A percentile compares a stretch with the other conserved stretches of the same genome.
Evolutionary conservation across 1,140 invertebrate species (phyloP).

Genomic region (Palaemon carinicauda): DNA sequence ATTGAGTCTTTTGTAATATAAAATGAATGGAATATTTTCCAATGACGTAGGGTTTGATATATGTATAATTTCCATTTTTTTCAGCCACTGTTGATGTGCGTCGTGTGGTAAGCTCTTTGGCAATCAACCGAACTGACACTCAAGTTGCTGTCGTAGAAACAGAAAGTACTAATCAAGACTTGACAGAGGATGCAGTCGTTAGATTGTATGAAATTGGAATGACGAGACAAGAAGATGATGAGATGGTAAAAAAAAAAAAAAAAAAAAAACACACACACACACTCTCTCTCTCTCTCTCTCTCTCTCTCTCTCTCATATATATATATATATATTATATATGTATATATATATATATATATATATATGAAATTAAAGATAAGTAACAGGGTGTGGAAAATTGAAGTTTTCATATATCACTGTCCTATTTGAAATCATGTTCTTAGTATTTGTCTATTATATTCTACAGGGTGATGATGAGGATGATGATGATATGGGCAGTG

Average conservation of each 20-base stretch:
- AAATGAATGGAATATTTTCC: background rate
- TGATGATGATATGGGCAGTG: conserved; percentile 64
- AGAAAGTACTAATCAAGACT: conserved; percentile 74
- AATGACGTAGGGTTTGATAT: background rate
- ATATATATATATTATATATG: too few relatives aligned
- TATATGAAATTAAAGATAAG: background rate
- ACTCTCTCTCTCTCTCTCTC: too few relatives aligned
- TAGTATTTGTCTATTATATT: background rate
- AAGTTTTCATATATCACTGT: too few relatives aligned
- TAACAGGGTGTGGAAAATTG: background rate
- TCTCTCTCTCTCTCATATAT: conserved; percentile 63
- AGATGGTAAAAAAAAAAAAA: conserved; percentile 72
- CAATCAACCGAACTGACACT: conserved; percentile 78
- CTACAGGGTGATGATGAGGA: conserved; percentile 60
- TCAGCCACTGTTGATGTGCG: conserved; percentile 60
- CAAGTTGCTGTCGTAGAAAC: conserved; percentile 83
- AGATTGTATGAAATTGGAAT: conserved; percentile 82
- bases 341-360: too few relatives aligned
- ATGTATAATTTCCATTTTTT: conserved; percentile 73
- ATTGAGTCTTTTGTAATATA: background rate
- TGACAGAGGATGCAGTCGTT: conserved; percentile 82
- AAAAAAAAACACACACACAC: too few relatives aligned
- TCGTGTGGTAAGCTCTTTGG: conserved; percentile 69
- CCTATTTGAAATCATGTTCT: background rate
- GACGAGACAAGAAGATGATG: conserved; percentile 76